These are phyloP conservation scores for Drosophila pruinosa DNA, from an alignment of 1,140 invertebrate genomes.

Conservation along the genomic window DNA sequence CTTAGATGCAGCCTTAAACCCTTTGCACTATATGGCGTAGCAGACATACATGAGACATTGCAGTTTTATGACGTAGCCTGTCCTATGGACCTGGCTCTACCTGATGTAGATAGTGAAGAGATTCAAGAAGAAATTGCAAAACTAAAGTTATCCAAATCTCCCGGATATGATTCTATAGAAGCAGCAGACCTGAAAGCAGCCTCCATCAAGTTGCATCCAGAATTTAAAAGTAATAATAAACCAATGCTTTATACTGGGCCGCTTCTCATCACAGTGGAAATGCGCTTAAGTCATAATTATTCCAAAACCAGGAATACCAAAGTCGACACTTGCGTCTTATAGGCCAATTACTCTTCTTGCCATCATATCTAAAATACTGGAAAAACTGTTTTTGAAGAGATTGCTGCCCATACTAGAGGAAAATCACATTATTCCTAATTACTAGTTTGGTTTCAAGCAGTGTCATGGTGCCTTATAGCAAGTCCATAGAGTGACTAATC, in stretches of 20 bases:
- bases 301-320: background rate
- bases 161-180: background rate
- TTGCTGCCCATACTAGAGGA: background rate
- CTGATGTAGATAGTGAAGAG: background rate
- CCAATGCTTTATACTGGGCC: background rate
- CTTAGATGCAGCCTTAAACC: too few species aligned
- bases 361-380: background rate
- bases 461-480: too few species aligned
- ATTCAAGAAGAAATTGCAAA: background rate
- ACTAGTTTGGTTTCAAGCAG: background rate
- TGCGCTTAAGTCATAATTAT: background rate
- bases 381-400: background rate
- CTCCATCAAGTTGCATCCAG: background rate
- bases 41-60: too few species aligned
- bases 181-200: background rate
- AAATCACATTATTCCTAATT: background rate
- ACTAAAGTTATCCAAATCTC: background rate
- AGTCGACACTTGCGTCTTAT: background rate
- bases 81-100: background rate
- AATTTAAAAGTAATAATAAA: background rate
- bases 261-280: background rate
- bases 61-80: too few species aligned
- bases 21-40: too few species aligned
- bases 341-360: background rate
- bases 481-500: background rate